phyloP scores from a whole-genome alignment of 53 echinoderm and acorn worm species.

The Mesocentrotus franciscanus region DNA sequence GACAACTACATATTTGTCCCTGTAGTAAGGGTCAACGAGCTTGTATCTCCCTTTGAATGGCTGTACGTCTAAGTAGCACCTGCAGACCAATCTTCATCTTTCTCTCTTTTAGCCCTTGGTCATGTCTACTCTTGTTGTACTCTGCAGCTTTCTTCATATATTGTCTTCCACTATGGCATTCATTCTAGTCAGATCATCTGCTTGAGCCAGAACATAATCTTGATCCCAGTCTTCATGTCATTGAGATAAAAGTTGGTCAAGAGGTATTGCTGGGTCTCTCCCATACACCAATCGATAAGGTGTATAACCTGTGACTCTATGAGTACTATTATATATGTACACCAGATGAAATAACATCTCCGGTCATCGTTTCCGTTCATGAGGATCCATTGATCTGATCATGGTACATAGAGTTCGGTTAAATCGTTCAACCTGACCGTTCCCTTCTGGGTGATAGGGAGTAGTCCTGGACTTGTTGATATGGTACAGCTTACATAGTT shows the following conservation, averaged over 20 bases:
- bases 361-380: conserved; percentile 39
- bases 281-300: conserved; percentile 62
- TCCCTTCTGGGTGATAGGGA: conserved; percentile 70
- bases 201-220: conserved; percentile 14
- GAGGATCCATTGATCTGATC: conserved; percentile 59
- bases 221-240: conserved; percentile 19
- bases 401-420: conserved; percentile 63
- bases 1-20: conserved; percentile 13
- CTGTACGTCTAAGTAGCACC: conserved; percentile 19
- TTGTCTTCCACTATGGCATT: neutral
- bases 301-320: conserved; percentile 61
- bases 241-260: conserved; percentile 60
- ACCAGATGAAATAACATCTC: conserved; percentile 63
- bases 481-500: conserved; percentile 56
- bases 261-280: conserved; percentile 48
- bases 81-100: neutral
- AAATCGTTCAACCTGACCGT: conserved; percentile 63
- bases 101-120: neutral
- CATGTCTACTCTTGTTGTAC: conserved; percentile 5
- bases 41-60: conserved; percentile 31
- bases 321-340: conserved; percentile 67
- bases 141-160: conserved; percentile 12
- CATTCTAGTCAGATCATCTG: neutral
- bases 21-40: neutral
- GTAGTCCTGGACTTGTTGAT: conserved; percentile 68